Base-by-base conservation (phyloP, 2,113 vertebrate genomes). In the Cochlearius cochlearius region DNA sequence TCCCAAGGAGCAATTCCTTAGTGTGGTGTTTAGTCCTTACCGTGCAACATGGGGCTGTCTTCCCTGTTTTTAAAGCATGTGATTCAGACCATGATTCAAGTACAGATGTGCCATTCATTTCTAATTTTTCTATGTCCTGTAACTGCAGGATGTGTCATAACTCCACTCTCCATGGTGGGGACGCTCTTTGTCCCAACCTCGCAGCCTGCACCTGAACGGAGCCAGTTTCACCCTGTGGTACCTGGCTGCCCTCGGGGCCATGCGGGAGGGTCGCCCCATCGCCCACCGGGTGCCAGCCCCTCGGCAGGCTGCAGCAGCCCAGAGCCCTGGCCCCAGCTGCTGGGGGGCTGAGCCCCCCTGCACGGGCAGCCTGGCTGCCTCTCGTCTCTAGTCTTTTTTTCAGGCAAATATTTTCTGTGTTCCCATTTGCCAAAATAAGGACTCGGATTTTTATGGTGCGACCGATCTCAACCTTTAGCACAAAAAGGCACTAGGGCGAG, bases 141-240 rank as follows among this genome's bases (percentile, higher is more conserved):
- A 81, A 22, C 6, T 49, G 27, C 22, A 36, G 66, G n/a, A 52
- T 0, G 0, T 27, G 9, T 12, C 25, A 5, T 21, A 88, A 41
- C 6, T 43, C 19, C 5, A 4, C 55, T 71, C 15, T 47, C 39
- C 38, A 13, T 14, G 0, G 0, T 5, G 15, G 20, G 26, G 27
- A 7, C 0, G 1, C 3, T 13, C 22, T 30, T 16, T 81, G 9
- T 64, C 67, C 38, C 41, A 58, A 0, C 15, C 34, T 63, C 2
- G 1, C 15, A 75, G 23, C 49, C 74, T 49, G 16, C 22, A 27
- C 16, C 26, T 2, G 1, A 15, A 7, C 2, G 1, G 23, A 64
- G 38, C 6, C 1, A 3, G 10, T n/a, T 58, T 56, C 21, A 20
- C 34, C 7, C 1, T 1, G 0, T 3, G 18, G 19, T 17, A 20